A percentile compares a stretch with the other conserved stretches of the same genome.
phyloP scores from a whole-genome alignment of 35 echinoderm and acorn worm species.

The Amphiura filiformis region DNA sequence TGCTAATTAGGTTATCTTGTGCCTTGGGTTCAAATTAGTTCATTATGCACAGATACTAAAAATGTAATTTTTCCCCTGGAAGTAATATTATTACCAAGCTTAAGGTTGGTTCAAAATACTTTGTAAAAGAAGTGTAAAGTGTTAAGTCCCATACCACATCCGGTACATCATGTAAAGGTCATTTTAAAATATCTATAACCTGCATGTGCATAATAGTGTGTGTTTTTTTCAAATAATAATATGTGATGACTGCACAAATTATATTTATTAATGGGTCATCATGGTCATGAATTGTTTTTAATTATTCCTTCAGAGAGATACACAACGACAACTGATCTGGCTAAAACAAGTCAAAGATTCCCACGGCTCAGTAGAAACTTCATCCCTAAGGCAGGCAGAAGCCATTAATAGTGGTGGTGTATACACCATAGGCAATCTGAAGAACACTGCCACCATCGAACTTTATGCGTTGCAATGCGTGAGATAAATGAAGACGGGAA shows the following conservation, averaged over 20 bases:
- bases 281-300: not conserved
- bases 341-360: not conserved
- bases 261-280: not conserved
- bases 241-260: too few relatives aligned
- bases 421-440: not conserved
- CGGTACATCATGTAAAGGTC: too few relatives aligned
- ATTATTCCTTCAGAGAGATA: not conserved
- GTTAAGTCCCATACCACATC: too few relatives aligned
- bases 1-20: too few relatives aligned
- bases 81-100: too few relatives aligned
- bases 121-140: too few relatives aligned
- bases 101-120: too few relatives aligned
- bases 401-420: not conserved
- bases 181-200: not conserved
- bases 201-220: not conserved
- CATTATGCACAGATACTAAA: too few relatives aligned
- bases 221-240: too few relatives aligned
- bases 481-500: not conserved
- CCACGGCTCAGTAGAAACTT: not conserved
- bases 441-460: not conserved
- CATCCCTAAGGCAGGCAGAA: not conserved
- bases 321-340: not conserved
- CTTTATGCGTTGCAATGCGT: not conserved
- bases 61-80: too few relatives aligned
- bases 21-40: too few relatives aligned